Evolutionary conservation across 1,140 invertebrate species (phyloP).

Genomic region (Drosophila kikkawai): DNA sequence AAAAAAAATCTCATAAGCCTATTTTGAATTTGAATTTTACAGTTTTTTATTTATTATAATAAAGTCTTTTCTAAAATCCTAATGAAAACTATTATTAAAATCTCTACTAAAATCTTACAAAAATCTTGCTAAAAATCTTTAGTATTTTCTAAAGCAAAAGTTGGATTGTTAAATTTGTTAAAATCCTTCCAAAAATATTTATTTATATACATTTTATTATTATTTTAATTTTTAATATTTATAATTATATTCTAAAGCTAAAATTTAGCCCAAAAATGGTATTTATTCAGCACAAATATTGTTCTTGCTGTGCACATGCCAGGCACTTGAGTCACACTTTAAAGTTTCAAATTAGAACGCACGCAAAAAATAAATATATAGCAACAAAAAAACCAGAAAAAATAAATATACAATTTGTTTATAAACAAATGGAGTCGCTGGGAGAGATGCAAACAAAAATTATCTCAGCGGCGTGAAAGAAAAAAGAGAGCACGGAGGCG

Average conservation of each 20-base stretch:
- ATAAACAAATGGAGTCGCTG: conserved; percentile 11
- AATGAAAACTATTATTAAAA: neutral
- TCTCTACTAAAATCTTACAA: neutral
- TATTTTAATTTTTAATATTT: no score
- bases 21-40: no score
- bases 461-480: conserved; percentile 12
- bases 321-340: conserved; percentile 15
- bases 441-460: conserved; percentile 38
- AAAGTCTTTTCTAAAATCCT: neutral
- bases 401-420: conserved; percentile 13
- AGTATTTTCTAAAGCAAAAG: no score
- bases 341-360: conserved; percentile 18
- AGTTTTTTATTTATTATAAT: no score
- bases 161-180: no score
- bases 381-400: neutral
- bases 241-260: no score
- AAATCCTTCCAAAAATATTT: no score
- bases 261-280: neutral
- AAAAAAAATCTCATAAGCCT: no score
- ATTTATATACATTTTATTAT: no score
- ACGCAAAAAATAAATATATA: neutral
- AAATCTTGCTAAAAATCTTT: neutral
- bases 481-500: conserved; percentile 14
- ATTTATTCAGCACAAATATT: neutral
- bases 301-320: conserved; percentile 1